Evolutionary conservation across 1,140 invertebrate species (phyloP), one percentile per base, ranked within the genome.

Genomic region (Leptinotarsa texana): DNA sequence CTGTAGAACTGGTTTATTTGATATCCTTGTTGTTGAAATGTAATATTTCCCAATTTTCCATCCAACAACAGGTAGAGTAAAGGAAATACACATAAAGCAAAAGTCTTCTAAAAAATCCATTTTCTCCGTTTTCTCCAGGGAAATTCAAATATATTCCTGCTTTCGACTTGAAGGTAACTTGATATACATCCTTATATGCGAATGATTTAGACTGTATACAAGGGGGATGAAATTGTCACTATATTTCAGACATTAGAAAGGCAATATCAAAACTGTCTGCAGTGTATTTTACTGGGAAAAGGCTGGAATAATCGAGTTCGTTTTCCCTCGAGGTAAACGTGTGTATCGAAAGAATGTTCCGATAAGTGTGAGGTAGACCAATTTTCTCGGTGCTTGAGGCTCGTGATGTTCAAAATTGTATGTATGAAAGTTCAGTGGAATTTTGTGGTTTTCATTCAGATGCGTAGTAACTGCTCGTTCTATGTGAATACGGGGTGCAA

Each of bases 231-330:
- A 81, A 81, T 81, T 81, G 80, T 81, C 80, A 77, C 77, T 75
- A 80, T 80, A 80, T 80, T 79, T 81, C 74, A 80, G 78, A 76
- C 77, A 80, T 81, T 81, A 81, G 75, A 80, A 80, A 78, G 73
- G 75, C 76, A 78, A 81, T 81, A 78, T 78, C 77, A 78, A 80
- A 80, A 80, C 79, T 78, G 79, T 80, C 79, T 80, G 66, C 79
- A 77, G 61, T 72, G 74, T 80, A 79, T 80, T 80, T 77, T 76
- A 69, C 77, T 69, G 61, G 66, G 21, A 49, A 79, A 74, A 71
- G 72, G 66, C 72, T 67, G 73, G 75, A 79, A 77, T 79, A 79
- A 80, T 80, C 74, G 79, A 80, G 73, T 78, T 48, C 61, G 51
- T 75, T 77, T 74, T 77, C 75, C 79, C 75, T 69, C 74, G 78